Evolutionary conservation across 2,113 vertebrate species (phyloP).

Genomic region (Archocentrus centrarchus): DNA sequence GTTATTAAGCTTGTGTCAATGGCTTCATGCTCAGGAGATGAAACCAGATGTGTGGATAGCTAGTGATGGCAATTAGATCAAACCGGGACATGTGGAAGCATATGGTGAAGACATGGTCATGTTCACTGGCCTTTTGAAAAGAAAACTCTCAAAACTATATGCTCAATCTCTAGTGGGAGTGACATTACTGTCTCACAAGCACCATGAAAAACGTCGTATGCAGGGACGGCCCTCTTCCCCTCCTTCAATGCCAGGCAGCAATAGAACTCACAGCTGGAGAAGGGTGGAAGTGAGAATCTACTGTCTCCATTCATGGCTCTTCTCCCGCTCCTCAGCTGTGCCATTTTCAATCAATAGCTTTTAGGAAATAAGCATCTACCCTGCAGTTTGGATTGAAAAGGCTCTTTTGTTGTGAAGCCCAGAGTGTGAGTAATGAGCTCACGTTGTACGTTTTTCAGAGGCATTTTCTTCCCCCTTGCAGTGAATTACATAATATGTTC

Average conservation of each 20-base stretch:
- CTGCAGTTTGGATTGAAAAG: slow-evolving; percentile 73
- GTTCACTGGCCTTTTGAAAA: slow-evolving; percentile 37
- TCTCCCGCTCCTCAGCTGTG: slow-evolving; percentile 72
- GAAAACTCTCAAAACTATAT: slow-evolving; percentile 44
- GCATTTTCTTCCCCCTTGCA: slow-evolving; percentile 45
- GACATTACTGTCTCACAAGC: slow-evolving; percentile 46
- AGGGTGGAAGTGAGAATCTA: slow-evolving; percentile 54
- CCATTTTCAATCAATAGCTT: slow-evolving; percentile 74
- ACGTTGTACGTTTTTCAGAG: slow-evolving; percentile 49
- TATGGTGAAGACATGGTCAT: not conserved
- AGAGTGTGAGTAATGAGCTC: slow-evolving; percentile 60
- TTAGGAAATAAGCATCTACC: slow-evolving; percentile 70
- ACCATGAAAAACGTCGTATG: slow-evolving; percentile 34
- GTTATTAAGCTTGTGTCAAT: slow-evolving; percentile 43
- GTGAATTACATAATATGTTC: slow-evolving; percentile 66
- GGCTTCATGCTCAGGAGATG: slow-evolving; percentile 39
- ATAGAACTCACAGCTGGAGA: slow-evolving; percentile 75
- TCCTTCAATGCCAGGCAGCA: slow-evolving; percentile 44
- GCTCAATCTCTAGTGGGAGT: slow-evolving; percentile 10
- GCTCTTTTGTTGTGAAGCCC: slow-evolving; percentile 64
- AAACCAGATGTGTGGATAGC: slow-evolving; percentile 62
- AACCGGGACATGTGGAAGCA: slow-evolving; percentile 46
- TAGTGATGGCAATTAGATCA: slow-evolving; percentile 51
- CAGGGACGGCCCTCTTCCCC: slow-evolving; percentile 39
- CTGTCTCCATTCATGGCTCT: slow-evolving; percentile 64